Evolutionary conservation across 1,140 invertebrate genomes (phyloP).

Genomic region (Aphidius ervi): DNA sequence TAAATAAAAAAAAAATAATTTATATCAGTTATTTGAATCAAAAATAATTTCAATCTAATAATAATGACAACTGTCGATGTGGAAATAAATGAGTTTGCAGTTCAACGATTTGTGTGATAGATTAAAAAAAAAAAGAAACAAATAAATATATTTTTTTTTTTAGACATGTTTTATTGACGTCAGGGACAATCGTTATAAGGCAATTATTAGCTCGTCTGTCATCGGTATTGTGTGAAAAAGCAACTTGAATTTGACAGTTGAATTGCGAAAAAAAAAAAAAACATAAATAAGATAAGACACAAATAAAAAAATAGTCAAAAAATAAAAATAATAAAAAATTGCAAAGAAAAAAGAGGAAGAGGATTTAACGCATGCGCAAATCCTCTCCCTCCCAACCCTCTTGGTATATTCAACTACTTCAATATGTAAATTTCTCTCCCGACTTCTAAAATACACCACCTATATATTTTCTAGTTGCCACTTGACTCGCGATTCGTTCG

Average conservation of each 20-base stretch:
- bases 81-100: no score
- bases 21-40: no score
- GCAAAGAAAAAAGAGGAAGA: conserved; percentile 5
- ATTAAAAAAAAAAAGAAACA: no score
- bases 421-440: not conserved
- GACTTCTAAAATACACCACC: conserved; percentile 7
- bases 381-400: not conserved
- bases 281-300: conserved; percentile 4
- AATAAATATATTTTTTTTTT: no score
- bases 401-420: conserved; percentile 1
- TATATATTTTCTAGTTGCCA: not conserved
- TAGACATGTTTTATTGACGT: no score
- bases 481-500: not conserved
- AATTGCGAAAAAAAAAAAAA: conserved; percentile 1
- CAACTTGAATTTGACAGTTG: not conserved
- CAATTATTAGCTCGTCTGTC: no score
- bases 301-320: not conserved
- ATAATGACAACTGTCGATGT: no score
- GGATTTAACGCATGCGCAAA: conserved; percentile 5
- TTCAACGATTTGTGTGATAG: no score
- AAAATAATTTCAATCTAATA: no score
- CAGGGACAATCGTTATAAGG: no score
- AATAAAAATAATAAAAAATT: not conserved
- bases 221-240: no score
- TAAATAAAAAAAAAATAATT: no score